Conservation (phyloP, 1,140 invertebrate genomes). For the Microvelia longipes region DNA sequence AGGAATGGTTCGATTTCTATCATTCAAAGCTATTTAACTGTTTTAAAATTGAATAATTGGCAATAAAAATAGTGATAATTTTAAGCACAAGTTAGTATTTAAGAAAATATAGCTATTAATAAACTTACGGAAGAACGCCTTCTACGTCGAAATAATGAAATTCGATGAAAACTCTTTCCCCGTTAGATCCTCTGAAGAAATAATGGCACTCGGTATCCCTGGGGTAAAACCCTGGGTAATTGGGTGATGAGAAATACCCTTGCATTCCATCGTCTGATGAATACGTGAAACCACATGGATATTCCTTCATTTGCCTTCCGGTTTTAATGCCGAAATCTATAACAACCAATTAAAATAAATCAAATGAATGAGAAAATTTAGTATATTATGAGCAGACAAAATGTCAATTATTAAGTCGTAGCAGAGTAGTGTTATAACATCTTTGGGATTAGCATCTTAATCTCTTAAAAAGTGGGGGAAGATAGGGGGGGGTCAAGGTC, state of each 20-base stretch:
- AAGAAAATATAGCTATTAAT: too few relatives aligned
- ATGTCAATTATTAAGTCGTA: background rate
- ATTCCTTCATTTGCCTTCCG: conserved; percentile 50
- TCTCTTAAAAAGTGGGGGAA: background rate
- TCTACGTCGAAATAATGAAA: conserved; percentile 85
- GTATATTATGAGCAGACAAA: background rate
- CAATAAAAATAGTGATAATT: too few relatives aligned
- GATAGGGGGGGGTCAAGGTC: background rate
- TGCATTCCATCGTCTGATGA: background rate
- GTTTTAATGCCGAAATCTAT: conserved; percentile 64
- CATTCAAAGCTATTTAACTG: too few relatives aligned
- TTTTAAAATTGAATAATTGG: too few relatives aligned
- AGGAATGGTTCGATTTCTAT: too few relatives aligned
- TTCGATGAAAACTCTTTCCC: conserved; percentile 67
- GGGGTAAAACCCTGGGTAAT: conserved; percentile 83
- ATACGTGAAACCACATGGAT: conserved; percentile 53
- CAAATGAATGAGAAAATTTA: background rate
- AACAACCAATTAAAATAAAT: conserved; percentile 20
- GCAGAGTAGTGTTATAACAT: background rate
- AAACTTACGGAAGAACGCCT: conserved; percentile 72
- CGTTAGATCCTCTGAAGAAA: conserved; percentile 68
- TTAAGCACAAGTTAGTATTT: too few relatives aligned
- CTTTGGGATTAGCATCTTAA: background rate
- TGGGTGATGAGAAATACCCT: conserved; percentile 60
- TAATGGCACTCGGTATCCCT: conserved; percentile 86